Evolutionary conservation across 1,140 invertebrate genomes (phyloP), one percentile per base, ranked within the genome.

Genomic region (Leptinotarsa texana): DNA sequence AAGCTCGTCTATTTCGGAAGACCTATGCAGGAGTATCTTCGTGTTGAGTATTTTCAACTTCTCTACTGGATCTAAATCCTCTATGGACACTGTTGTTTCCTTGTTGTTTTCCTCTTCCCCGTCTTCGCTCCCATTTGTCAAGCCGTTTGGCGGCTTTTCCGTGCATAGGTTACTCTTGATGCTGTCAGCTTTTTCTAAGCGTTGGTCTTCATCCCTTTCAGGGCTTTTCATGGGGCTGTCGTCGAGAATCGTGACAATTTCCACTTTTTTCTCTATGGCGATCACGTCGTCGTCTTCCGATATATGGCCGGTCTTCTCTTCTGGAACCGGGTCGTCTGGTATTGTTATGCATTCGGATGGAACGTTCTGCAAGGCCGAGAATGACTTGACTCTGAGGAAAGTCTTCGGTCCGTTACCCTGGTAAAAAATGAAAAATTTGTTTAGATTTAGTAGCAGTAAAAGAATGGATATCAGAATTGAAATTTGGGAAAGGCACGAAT

Each of bases 261-360:
- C 51, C 17, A 57, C 51, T 57, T 15, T 15, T 17, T 73, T 67
- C 49, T 73, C 72, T 22, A 47, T 15, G 13, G n/a, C 42, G 5
- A 13, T 69, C 13, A 68, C 73, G 22, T 74, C 66, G 24, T 73
- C 72, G 63, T 24, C 42, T 17, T 63, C 42, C 33, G 5, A 17
- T 48, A 17, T 49, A 18, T 51, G 18, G 13, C 51, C 22, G 15
- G 21, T 13, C 4, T 70, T 42, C 33, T 11, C 17, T n/a, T 48
- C 33, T 27, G 13, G 4, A 48, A 68, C 63, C 48, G 75, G 73
- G 73, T 83, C 82, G 74, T 83, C 82, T 2, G 82, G 82, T 65
- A 83, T 83, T 13, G 80, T 83, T 49, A 83, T 83, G 72, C 82
- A 82, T 62, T 82, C 80, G 1, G 82, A 78, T 22, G 82, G 72